Percentiles rank a stretch among this genome's conserved stretches.
These are phyloP conservation scores for Eonycteris spelaea DNA, from an alignment of 2,113 vertebrate species.

Conservation along the genomic window DNA sequence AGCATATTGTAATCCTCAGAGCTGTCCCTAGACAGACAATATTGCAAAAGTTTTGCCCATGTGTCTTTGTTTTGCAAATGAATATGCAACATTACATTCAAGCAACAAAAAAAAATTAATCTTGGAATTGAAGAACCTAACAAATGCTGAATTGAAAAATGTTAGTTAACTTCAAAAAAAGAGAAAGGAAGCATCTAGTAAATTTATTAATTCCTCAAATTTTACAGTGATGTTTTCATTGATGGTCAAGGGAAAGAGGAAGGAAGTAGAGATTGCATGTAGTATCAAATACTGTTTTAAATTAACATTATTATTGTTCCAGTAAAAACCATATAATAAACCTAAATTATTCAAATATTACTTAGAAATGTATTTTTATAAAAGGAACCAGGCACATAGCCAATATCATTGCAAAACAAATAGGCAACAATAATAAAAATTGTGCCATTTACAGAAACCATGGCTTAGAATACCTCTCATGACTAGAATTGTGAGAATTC, in stretches of 20 bases:
- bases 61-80: conserved; percentile 80
- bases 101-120: conserved; percentile 76
- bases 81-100: conserved; percentile 79
- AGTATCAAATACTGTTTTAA: conserved; percentile 51
- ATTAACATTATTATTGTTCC: conserved; percentile 41
- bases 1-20: conserved; percentile 80
- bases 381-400: conserved; percentile 48
- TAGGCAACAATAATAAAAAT: conserved; percentile 33
- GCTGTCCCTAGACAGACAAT: conserved; percentile 80
- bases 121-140: conserved; percentile 71
- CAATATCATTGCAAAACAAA: conserved; percentile 61
- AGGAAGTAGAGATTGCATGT: not conserved
- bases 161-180: conserved; percentile 68
- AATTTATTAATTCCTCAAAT: conserved; percentile 54
- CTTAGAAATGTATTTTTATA: conserved; percentile 57
- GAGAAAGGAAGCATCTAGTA: conserved; percentile 43
- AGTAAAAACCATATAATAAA: conserved; percentile 57
- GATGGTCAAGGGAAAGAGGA: not conserved
- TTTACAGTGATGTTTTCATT: conserved; percentile 1
- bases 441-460: not conserved
- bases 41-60: conserved; percentile 79
- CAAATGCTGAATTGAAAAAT: conserved; percentile 72
- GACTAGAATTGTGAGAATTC: conserved; percentile 27
- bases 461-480: not conserved
- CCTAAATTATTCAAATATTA: conserved; percentile 71